Percentiles rank a stretch among this genome's conserved stretches.
Conservation (phyloP, 1,140 invertebrate species). For the Drosophila miranda region DNA sequence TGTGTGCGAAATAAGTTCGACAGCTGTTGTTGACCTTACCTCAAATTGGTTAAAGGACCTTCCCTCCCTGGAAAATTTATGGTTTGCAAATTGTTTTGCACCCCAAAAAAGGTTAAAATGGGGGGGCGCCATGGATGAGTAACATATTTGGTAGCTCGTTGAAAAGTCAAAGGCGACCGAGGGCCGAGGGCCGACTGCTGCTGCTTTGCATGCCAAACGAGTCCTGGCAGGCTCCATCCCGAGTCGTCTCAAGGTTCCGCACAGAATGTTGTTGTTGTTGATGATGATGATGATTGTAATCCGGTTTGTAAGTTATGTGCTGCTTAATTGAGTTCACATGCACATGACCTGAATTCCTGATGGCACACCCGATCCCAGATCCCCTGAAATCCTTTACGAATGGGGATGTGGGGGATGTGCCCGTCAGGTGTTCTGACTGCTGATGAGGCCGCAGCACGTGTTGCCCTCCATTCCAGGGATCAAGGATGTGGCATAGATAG, state of each 20-base stretch:
- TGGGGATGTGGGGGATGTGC: conserved; percentile 32
- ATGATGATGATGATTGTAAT: conserved; percentile 82
- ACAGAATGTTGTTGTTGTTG: conserved; percentile 68
- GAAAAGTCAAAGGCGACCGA: conserved; percentile 57
- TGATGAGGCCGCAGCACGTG: conserved; percentile 71
- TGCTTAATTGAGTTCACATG: conserved; percentile 82
- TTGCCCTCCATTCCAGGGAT: conserved; percentile 24
- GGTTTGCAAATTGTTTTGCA: conserved; percentile 81
- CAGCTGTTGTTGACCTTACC: conserved; percentile 78
- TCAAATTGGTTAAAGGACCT: conserved; percentile 44
- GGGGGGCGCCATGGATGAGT: conserved; percentile 51
- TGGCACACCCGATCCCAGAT: conserved; percentile 43
- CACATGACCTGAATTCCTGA: conserved; percentile 82
- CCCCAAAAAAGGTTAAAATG: conserved; percentile 63
- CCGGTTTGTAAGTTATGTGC: conserved; percentile 82
- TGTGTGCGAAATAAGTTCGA: conserved; percentile 73
- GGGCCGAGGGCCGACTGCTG: conserved; percentile 43
- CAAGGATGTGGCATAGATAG: conserved; percentile 27
- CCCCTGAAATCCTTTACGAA: conserved; percentile 37
- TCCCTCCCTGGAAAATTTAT: conserved; percentile 62
- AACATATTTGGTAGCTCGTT: conserved; percentile 70
- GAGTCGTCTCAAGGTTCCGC: conserved; percentile 30
- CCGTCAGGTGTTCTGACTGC: conserved; percentile 72
- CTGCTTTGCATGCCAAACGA: conserved; percentile 71
- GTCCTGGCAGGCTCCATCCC: no score